A percentile compares a stretch with the other conserved stretches of the same genome.
Evolutionary conservation across 2,888 invertebrate genomes (phyloP).

Genomic region (Lasioglossum zephyrum): DNA sequence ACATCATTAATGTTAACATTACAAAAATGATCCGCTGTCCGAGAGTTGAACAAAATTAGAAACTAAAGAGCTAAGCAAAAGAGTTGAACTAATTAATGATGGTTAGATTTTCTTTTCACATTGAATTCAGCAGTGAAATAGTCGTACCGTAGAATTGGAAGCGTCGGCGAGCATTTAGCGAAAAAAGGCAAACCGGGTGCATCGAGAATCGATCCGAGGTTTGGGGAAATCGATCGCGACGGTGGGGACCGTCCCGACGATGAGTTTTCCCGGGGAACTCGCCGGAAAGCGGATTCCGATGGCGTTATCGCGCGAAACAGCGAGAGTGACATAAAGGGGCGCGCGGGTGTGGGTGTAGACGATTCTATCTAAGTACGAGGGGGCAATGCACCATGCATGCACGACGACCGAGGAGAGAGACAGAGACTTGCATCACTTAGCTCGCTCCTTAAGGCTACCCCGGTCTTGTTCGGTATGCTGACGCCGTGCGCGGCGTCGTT

Average conservation of each 20-base stretch:
- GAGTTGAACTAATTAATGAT: too few species aligned
- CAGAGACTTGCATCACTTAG: slow-evolving; percentile 63
- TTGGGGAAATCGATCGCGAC: background rate
- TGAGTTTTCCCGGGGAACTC: background rate
- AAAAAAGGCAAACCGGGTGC: background rate
- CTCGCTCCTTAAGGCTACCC: slow-evolving; percentile 62
- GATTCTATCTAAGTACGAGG: slow-evolving; percentile 73
- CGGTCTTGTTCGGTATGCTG: slow-evolving; percentile 66
- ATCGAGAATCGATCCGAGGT: background rate
- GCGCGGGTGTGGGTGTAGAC: slow-evolving; percentile 72
- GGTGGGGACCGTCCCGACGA: background rate
- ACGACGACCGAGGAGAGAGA: slow-evolving; percentile 53
- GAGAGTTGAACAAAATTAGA: background rate
- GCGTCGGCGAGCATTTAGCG: background rate
- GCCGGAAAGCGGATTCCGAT: slow-evolving; percentile 38
- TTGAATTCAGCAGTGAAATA: too few species aligned
- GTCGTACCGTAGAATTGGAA: background rate
- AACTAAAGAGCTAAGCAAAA: background rate
- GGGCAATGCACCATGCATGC: slow-evolving; percentile 67
- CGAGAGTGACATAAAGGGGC: slow-evolving; percentile 60
- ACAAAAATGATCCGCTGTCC: too few species aligned
- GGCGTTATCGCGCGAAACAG: slow-evolving; percentile 48
- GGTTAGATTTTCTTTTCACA: too few species aligned
- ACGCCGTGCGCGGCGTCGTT: slow-evolving; percentile 59
- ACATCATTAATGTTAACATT: too few species aligned